Percentiles rank a stretch among this genome's conserved stretches.
These are phyloP conservation scores for Lydus trimaculatus DNA, from an alignment of 2,888 invertebrate species.

Conservation along the genomic window DNA sequence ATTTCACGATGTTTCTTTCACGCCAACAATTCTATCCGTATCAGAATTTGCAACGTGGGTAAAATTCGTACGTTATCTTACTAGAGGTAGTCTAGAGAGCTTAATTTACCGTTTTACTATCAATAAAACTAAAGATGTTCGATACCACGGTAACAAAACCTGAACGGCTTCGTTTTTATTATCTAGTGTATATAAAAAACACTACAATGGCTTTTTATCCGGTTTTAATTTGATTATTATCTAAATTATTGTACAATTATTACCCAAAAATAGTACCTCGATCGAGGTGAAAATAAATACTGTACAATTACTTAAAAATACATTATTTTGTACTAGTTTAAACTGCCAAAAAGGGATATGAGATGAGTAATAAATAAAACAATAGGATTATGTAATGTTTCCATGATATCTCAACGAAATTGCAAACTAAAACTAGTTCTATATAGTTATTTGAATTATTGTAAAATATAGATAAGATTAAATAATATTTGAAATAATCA, in stretches of 20 bases:
- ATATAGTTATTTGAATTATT: neutral
- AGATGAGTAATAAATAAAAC: conserved; percentile 42
- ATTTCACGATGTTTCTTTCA: no score
- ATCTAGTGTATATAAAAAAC: neutral
- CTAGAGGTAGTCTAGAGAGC: no score
- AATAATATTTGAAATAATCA: neutral
- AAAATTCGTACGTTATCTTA: no score
- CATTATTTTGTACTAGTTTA: conserved; percentile 30
- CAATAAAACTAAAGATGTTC: no score
- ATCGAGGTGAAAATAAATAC: conserved; percentile 25
- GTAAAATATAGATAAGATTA: neutral
- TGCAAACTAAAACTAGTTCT: neutral
- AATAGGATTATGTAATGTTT: neutral
- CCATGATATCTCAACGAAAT: neutral
- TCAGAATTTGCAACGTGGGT: no score
- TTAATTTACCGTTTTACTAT: no score
- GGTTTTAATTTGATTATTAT: neutral
- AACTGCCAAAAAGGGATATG: conserved; percentile 8
- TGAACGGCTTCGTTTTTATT: no score
- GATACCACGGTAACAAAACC: no score
- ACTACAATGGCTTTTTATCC: neutral
- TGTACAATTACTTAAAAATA: conserved; percentile 26
- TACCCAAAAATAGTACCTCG: neutral
- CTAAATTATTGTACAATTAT: conserved; percentile 5
- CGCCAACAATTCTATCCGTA: no score